Evolutionary conservation across 1,140 invertebrate species (phyloP).

Genomic region (Pachyrhynchus sulphureomaculatus): DNA sequence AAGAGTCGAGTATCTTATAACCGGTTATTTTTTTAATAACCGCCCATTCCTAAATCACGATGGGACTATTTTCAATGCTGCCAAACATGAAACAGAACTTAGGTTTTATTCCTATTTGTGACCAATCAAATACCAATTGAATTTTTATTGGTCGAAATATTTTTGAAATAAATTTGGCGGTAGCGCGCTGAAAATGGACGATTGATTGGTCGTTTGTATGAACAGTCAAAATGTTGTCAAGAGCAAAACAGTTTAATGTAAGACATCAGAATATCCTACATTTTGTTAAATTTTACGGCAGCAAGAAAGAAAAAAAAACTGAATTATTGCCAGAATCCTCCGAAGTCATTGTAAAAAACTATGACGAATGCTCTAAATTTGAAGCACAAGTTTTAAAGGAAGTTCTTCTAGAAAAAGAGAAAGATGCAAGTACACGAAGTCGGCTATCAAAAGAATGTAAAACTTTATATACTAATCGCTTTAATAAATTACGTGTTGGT

Average conservation of each 20-base stretch:
- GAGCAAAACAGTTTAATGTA: neutral
- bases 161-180: too few species aligned
- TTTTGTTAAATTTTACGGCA: neutral
- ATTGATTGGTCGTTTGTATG: neutral
- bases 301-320: too few species aligned
- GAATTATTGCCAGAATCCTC: neutral
- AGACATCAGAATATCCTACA: neutral
- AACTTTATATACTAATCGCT: neutral
- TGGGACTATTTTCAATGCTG: too few species aligned
- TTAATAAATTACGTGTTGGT: too few species aligned
- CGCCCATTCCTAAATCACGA: too few species aligned
- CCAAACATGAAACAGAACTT: too few species aligned
- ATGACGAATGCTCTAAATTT: conserved; percentile 13
- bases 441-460: conserved; percentile 21
- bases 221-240: neutral
- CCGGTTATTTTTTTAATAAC: too few species aligned
- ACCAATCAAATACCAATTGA: too few species aligned
- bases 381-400: conserved; percentile 8
- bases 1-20: too few species aligned
- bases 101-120: too few species aligned
- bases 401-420: conserved; percentile 16
- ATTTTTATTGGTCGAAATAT: too few species aligned
- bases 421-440: conserved; percentile 12
- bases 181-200: too few species aligned
- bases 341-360: neutral